phyloP scores from a whole-genome alignment of 2,797 vertebrate species.

The Heterohyrax brucei region DNA sequence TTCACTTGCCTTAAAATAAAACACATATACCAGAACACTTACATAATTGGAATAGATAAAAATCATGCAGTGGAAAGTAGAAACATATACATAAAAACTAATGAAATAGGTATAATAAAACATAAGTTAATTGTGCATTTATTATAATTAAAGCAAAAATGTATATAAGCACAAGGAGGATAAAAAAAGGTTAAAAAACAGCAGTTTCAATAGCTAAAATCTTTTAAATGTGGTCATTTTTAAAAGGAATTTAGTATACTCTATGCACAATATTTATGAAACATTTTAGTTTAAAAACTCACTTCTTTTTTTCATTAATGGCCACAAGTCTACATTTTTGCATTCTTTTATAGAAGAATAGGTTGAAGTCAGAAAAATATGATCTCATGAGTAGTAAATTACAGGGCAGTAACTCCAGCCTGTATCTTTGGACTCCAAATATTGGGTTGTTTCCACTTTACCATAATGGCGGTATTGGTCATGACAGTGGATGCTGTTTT shows the following conservation, averaged over 20 bases:
- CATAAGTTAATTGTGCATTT: slow-evolving; percentile 51
- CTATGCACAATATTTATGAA: slow-evolving; percentile 67
- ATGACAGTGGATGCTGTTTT: slow-evolving; percentile 63
- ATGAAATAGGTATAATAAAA: slow-evolving; percentile 33
- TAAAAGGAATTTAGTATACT: slow-evolving; percentile 73
- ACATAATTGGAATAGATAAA: slow-evolving; percentile 53
- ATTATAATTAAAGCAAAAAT: slow-evolving; percentile 47
- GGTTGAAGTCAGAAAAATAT: slow-evolving; percentile 44
- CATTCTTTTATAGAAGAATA: slow-evolving; percentile 58
- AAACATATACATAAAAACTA: slow-evolving; percentile 11
- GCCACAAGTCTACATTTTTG: slow-evolving; percentile 52
- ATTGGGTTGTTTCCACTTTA: background rate
- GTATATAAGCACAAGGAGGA: background rate
- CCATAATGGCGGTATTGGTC: background rate
- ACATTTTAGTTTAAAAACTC: slow-evolving; percentile 64
- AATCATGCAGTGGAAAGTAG: slow-evolving; percentile 28
- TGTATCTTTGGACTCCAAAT: slow-evolving; percentile 36
- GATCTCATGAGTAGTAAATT: slow-evolving; percentile 43
- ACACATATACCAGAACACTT: background rate
- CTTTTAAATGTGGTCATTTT: slow-evolving; percentile 66
- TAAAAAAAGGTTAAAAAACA: background rate
- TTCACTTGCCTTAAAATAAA: slow-evolving; percentile 57
- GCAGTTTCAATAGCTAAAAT: slow-evolving; percentile 53
- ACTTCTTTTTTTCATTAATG: slow-evolving; percentile 33
- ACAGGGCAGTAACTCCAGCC: background rate